Evolutionary conservation across 2,797 vertebrate genomes (phyloP), one percentile per base, ranked within the genome.

Genomic region (Sparidentex hasta): DNA sequence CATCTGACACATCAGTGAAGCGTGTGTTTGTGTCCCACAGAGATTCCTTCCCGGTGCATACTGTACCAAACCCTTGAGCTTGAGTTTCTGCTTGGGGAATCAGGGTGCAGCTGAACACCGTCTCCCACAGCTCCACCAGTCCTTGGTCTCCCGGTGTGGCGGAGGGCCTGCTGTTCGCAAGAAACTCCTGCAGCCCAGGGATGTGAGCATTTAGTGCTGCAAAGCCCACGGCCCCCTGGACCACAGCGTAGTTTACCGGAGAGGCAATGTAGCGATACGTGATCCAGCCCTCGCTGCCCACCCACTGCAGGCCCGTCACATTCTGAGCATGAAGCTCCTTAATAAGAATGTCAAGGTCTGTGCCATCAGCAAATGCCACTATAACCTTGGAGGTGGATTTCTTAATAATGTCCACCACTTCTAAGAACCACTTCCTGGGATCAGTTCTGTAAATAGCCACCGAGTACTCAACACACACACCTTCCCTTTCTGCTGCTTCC

Each of bases 271-370:
- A 92, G 47, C 93, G 92, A 75, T 95, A 95, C 0, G 95, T 95
- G 80, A 95, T 95, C 96, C 95, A 96, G 50, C 95, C 94, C 78
- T 96, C 95, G 29, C 95, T 96, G 86, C 95, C 96, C 44, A 96
- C 94, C 95, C 96, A 96, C 78, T 96, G 95, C 48, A 95, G 86
- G 20, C 93, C 95, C 2, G 93, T 95, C 58, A 96, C 90, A 38
- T 95, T 95, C 74, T 96, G 94, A 62, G 79, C 68, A 56, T 94
- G 86, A 16, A 96, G 94, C 90, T 96, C 95, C 78, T 94, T 93
- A 33, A 95, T 86, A n/a, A 96, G 94, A 62, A 94, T 93, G 56
- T 95, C 94, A 23, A 96, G 88, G 78, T 96, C 95, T 29, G 93
- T 95, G 7, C 92, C 94, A 52, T 95, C 94, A 50, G 92, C 92